Base-by-base conservation (phyloP, 2,888 invertebrate genomes). In the Mimumesa dahlbomi region DNA sequence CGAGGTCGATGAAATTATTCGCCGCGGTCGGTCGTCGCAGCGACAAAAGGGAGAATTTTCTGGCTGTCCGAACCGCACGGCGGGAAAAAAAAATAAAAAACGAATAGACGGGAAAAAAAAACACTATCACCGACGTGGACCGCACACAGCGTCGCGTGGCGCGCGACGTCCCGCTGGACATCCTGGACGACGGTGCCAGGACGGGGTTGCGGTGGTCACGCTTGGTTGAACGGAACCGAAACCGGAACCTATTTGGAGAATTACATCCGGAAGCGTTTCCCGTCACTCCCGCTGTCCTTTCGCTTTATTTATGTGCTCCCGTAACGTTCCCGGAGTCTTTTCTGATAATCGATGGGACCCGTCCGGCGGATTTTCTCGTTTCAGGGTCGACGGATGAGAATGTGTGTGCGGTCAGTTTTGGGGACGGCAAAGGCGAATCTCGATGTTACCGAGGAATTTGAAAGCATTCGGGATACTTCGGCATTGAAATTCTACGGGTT, bases 181-280 rank as follows among this genome's bases (percentile, higher is more conserved):
- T 5, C 4, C 4, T 16, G 16, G 40, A 40, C 40, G 16, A 7
- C 36, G 16, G 2, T 49, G 34, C 34, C 49, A 19, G 49, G 49
- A 18, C 9, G 19, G 4, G 34, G 16, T 21, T 34, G 49, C 43
- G 63, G 45, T 36, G 56, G 48, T 21, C 38, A 38, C 22, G 52
- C 52, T 52, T 40, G 52, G 64, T 71, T 49, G 29, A 64, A 45
- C 63, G 66, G 62, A 62, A 66, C 56, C 54, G 64, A 73, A 73
- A 68, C 66, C 62, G 70, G 50, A 70, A 66, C 70, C 61, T 75
- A 75, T 75, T 70, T 74, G 31, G 50, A 52, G 65, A 75, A 75
- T 75, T 75, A 70, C 75, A 57, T 75, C 63, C 59, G 74, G 43
- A 38, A 70, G 36, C 36, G 19, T 49, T 58, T 65, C 58, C 16